Conservation (phyloP, 2,113 vertebrate species). For the Neolamprologus devosi region DNA sequence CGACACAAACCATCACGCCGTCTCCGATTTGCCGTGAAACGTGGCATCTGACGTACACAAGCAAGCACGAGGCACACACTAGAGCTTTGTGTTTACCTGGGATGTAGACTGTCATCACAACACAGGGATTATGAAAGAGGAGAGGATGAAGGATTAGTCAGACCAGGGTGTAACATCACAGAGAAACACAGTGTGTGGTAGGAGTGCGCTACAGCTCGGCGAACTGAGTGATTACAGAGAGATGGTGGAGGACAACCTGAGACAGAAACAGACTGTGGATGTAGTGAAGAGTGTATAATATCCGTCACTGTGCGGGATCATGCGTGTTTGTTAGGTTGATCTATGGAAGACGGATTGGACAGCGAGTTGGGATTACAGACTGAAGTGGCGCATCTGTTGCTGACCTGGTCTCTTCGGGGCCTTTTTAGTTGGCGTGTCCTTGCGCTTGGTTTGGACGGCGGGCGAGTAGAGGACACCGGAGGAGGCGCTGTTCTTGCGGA, state of each 20-base stretch:
- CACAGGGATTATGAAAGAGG: constrained; percentile 52
- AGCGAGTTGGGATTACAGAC: not conserved
- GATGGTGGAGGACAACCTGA: not conserved
- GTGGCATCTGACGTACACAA: not conserved
- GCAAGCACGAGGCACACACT: constrained; percentile 51
- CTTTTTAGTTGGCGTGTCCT: constrained; percentile 96
- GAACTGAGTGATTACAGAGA: not conserved
- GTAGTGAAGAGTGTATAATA: not conserved
- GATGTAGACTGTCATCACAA: constrained; percentile 76
- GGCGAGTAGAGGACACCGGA: constrained; percentile 88
- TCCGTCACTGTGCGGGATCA: not conserved
- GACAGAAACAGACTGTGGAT: not conserved
- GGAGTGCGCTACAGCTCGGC: not conserved
- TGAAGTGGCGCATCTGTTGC: not conserved
- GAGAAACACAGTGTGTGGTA: not conserved
- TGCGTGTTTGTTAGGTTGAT: not conserved
- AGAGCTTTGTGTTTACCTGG: constrained; percentile 71
- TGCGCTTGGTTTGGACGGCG: constrained; percentile 91
- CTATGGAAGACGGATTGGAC: not conserved
- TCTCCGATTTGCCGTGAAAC: not conserved
- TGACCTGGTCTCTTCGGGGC: constrained; percentile 88
- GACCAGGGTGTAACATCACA: constrained; percentile 12
- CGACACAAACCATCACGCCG: not conserved
- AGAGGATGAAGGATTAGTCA: constrained; percentile 47
- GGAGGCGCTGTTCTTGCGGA: constrained; percentile 90